phyloP scores from a whole-genome alignment of 2,797 vertebrate species.

The Pangasius macronema region DNA sequence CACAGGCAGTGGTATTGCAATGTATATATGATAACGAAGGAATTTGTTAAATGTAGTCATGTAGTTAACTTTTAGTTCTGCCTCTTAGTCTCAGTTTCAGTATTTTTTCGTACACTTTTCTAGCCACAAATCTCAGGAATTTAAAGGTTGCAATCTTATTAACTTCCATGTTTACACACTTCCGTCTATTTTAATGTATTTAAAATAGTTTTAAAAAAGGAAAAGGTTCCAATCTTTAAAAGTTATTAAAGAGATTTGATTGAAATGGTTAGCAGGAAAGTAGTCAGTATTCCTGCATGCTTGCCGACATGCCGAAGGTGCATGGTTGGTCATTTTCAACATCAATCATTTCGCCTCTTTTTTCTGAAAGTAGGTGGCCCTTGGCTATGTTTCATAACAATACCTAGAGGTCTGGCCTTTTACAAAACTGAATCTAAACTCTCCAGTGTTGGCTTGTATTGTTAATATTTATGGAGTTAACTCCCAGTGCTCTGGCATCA shows the following conservation, averaged over 20 bases:
- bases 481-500: slow-evolving; percentile 49
- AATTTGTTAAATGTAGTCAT: neutral
- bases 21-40: neutral
- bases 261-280: neutral
- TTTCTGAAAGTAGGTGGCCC: neutral
- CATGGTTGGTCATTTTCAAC: neutral
- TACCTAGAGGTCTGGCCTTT: neutral
- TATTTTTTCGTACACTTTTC: neutral
- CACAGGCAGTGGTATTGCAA: neutral
- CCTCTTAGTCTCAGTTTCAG: neutral
- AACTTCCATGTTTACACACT: neutral
- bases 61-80: neutral
- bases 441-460: slow-evolving; percentile 53
- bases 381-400: neutral
- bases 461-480: slow-evolving; percentile 58
- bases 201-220: neutral
- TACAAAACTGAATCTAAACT: slow-evolving; percentile 28
- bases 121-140: neutral
- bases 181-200: neutral
- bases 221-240: neutral
- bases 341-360: neutral
- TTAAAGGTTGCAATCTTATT: neutral
- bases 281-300: neutral
- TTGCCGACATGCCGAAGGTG: neutral
- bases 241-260: neutral